phyloP scores from a whole-genome alignment of 1,140 invertebrate genomes.

The Leptinotarsa lineolata region DNA sequence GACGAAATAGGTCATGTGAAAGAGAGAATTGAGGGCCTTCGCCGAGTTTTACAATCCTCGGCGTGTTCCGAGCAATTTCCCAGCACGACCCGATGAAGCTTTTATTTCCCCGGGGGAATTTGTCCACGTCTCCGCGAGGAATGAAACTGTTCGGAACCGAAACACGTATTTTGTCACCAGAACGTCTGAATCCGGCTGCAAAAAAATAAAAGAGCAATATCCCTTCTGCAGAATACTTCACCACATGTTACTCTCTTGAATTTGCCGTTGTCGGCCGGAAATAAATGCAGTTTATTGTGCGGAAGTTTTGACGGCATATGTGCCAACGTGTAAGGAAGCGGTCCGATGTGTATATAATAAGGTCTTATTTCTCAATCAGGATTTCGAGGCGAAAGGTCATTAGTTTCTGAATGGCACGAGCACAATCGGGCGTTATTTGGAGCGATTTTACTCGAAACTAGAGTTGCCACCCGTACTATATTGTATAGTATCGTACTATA shows the following conservation, averaged over 20 bases:
- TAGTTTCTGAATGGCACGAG: no score
- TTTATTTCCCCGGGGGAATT: constrained; percentile 53
- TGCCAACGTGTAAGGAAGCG: not conserved
- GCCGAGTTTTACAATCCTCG: constrained; percentile 44
- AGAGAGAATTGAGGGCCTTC: not conserved
- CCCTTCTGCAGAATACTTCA: constrained; percentile 37
- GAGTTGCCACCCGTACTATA: no score
- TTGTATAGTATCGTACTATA: no score
- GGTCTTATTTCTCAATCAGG: not conserved
- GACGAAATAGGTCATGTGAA: constrained; percentile 13
- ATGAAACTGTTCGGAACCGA: constrained; percentile 48
- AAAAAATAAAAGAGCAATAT: constrained; percentile 34
- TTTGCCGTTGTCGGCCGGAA: not conserved
- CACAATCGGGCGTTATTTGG: no score
- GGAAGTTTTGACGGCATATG: constrained; percentile 17
- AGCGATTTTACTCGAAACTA: no score
- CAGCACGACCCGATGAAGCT: constrained; percentile 48
- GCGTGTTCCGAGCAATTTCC: constrained; percentile 52
- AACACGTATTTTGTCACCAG: constrained; percentile 50
- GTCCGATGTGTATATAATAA: not conserved
- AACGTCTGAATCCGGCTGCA: constrained; percentile 44
- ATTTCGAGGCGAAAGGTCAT: not conserved
- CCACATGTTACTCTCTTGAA: constrained; percentile 33
- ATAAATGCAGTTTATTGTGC: constrained; percentile 24
- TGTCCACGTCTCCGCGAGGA: constrained; percentile 45